Evolutionary conservation across 2,888 invertebrate species (phyloP), one percentile per base, ranked within the genome.

Genomic region (Hirtodrosophila cameraria): DNA sequence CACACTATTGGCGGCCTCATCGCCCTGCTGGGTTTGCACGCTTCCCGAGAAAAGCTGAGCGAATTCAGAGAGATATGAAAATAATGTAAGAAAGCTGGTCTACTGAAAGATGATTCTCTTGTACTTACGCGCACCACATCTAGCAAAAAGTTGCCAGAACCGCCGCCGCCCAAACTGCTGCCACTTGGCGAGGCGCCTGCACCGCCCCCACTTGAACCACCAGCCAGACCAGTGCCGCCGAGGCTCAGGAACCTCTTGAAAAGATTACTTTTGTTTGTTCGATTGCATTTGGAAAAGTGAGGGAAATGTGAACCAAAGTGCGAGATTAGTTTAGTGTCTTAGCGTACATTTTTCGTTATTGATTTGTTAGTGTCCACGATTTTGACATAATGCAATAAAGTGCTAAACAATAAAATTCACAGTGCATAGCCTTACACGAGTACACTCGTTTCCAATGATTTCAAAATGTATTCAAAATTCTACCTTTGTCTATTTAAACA

Each of bases 121-220:
- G 13, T 25, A 93, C 95, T 95, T 92, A 97, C 96, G 93, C 96
- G 93, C 90, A 97, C 95, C 89, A 96, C 94, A 91, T 97, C 96
- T 91, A 96, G 96, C 77, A 97, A 92, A 93, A 97, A 96, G 92
- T 96, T 97, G 67, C 96, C 96, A 45, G 96, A 96, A 52, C 96
- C 96, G 71, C 94, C 95, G n/a, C 90, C 90, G 55, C 89, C 90
- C 41, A 92, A 92, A 36, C 89, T 89, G 64, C 92, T 93, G 13
- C 91, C 93, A 3, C 91, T 91, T 50, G 90, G 93, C 25, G 80
- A 78, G 42, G 86, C 88, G 43, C 92, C 84, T 0, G 63, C 72
- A 57, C 78, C 76, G 38, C 84, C 64, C 50, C 82, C 68, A 62
- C 86, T 86, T 7, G 88, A 71, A 23, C 88, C 85, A 16, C 89